Percentiles rank a stretch among this genome's conserved stretches.
Conservation (phyloP, 2,113 vertebrate species). For the Coracopsis vasa region DNA sequence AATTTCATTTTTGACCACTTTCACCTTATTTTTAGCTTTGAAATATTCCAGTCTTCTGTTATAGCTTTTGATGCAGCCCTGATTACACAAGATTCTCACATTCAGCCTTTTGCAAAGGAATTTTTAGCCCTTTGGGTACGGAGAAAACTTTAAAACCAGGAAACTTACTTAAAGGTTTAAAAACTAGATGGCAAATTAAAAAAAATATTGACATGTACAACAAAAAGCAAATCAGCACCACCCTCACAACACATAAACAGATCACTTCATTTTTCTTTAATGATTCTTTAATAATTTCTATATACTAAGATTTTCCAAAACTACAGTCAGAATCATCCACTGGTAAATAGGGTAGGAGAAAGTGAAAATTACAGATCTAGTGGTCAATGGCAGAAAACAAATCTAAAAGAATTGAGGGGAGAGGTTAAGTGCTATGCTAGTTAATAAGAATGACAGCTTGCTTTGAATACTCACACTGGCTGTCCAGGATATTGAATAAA, state of each 20-base stretch:
- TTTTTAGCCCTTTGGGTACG: neutral
- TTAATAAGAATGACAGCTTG: slow-evolving; percentile 61
- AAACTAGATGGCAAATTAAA: neutral
- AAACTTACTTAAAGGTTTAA: neutral
- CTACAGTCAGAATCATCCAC: neutral
- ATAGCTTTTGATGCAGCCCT: neutral
- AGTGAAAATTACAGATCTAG: neutral
- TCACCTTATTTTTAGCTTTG: neutral
- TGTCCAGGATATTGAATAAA: slow-evolving; percentile 49
- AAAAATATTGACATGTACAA: neutral
- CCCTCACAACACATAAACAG: neutral
- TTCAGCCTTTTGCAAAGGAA: neutral
- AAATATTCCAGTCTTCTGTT: neutral
- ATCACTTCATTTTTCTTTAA: neutral
- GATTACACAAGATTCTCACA: neutral
- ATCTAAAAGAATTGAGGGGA: slow-evolving; percentile 19
- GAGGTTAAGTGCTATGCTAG: slow-evolving; percentile 43
- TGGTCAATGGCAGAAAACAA: neutral
- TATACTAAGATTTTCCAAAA: neutral
- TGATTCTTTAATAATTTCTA: neutral
- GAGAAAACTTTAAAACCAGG: neutral
- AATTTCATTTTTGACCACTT: neutral
- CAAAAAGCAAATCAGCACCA: neutral
- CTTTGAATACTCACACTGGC: slow-evolving; percentile 36
- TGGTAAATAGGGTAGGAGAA: neutral